Percentiles rank a stretch among this genome's conserved stretches.
phyloP scores from a whole-genome alignment of 2,113 vertebrate genomes.

The Brachyistius frenatus region DNA sequence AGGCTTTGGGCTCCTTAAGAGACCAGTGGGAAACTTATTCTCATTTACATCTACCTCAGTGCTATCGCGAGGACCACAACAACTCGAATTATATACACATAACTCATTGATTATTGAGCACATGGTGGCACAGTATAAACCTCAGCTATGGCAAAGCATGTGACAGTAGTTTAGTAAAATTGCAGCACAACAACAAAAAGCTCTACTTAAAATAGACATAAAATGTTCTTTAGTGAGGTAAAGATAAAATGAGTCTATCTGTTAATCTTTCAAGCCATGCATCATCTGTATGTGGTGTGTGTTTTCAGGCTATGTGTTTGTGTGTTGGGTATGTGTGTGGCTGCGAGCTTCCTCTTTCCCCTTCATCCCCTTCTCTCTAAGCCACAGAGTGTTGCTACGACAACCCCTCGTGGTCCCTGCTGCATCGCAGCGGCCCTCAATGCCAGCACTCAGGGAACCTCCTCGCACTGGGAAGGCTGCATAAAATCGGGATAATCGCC shows the following conservation, averaged over 20 bases:
- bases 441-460: constrained; percentile 80
- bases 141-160: background rate
- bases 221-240: constrained; percentile 2
- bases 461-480: constrained; percentile 82
- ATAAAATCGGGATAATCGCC: constrained; percentile 87
- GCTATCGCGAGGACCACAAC: constrained; percentile 21
- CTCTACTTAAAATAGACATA: background rate
- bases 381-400: constrained; percentile 81
- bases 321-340: constrained; percentile 57
- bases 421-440: constrained; percentile 80
- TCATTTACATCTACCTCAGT: constrained; percentile 62
- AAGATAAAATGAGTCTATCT: constrained; percentile 12
- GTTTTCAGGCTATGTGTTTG: constrained; percentile 39
- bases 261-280: constrained; percentile 24
- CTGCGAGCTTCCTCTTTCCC: constrained; percentile 70
- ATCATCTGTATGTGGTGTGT: constrained; percentile 37
- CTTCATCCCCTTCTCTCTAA: constrained; percentile 72
- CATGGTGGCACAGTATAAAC: background rate
- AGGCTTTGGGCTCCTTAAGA: constrained; percentile 55
- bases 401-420: constrained; percentile 79
- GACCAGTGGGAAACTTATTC: constrained; percentile 70
- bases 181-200: background rate
- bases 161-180: constrained; percentile 15
- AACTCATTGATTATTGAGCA: constrained; percentile 17
- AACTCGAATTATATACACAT: constrained; percentile 11